Conservation (phyloP, 2,113 vertebrate species). For the Gallinago media region DNA sequence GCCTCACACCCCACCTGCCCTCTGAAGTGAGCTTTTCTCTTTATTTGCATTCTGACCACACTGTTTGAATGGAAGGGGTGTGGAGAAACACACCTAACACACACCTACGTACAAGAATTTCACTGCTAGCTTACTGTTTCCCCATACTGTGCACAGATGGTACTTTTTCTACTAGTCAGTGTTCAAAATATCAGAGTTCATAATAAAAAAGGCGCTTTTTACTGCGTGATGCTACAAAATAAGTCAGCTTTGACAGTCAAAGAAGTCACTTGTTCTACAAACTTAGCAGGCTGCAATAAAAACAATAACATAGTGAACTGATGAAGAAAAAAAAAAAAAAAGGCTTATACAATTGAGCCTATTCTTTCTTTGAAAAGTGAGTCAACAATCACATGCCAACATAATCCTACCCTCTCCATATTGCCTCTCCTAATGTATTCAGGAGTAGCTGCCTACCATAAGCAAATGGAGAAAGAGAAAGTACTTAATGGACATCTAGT, state of each 20-base stretch:
- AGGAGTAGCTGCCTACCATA: constrained; percentile 18
- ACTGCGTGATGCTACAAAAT: not conserved
- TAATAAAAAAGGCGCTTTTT: not conserved
- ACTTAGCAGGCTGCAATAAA: constrained; percentile 30
- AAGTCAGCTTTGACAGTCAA: not conserved
- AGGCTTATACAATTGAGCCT: constrained; percentile 16
- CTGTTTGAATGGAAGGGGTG: constrained; percentile 33
- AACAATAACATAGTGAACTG: constrained; percentile 10
- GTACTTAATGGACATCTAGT: constrained; percentile 24
- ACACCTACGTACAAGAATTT: not conserved
- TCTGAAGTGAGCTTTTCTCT: not conserved
- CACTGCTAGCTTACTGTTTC: not conserved
- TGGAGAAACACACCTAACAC: constrained; percentile 18
- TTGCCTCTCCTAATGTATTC: constrained; percentile 62
- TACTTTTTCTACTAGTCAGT: not conserved
- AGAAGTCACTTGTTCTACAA: constrained; percentile 29
- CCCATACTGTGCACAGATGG: not conserved
- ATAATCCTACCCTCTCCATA: constrained; percentile 30
- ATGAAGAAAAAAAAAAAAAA: not conserved
- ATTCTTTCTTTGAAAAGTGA: constrained; percentile 55
- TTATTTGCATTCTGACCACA: constrained; percentile 45
- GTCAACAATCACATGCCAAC: constrained; percentile 44
- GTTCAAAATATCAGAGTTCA: not conserved
- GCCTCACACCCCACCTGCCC: not conserved
- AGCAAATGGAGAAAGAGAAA: constrained; percentile 37